A percentile compares a stretch with the other conserved stretches of the same genome.
These are phyloP conservation scores for Poeciliopsis turrubarensis DNA, from an alignment of 2,113 vertebrate species.

Conservation along the genomic window DNA sequence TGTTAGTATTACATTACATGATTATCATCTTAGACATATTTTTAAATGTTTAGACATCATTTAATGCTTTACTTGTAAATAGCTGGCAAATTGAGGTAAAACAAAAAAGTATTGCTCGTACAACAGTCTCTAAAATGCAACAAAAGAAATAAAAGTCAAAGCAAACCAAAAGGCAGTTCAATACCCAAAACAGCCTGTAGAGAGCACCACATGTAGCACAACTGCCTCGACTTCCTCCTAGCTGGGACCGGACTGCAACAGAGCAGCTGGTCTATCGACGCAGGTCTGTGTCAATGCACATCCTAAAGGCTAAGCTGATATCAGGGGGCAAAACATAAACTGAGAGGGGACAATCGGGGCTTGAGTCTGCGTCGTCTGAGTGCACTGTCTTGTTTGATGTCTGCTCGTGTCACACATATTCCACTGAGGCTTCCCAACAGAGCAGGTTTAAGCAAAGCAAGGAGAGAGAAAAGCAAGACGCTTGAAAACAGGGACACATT, in stretches of 20 bases:
- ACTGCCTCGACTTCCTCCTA: conserved; percentile 8
- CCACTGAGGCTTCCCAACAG: conserved; percentile 35
- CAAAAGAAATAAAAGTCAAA: not conserved
- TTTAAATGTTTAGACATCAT: not conserved
- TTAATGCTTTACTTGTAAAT: not conserved
- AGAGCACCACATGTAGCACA: conserved; percentile 34
- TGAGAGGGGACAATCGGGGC: conserved; percentile 40
- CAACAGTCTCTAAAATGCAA: not conserved
- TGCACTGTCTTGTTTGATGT: conserved; percentile 55
- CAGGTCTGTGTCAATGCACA: conserved; percentile 4
- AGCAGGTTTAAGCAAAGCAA: conserved; percentile 15
- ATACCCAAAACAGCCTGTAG: conserved; percentile 51
- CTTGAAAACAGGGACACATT: conserved; percentile 19
- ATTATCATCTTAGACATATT: not conserved
- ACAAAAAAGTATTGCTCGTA: not conserved
- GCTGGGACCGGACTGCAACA: conserved; percentile 32
- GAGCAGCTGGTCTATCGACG: conserved; percentile 33
- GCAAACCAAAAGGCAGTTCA: not conserved
- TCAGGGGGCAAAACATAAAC: conserved; percentile 1
- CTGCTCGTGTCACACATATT: conserved; percentile 41
- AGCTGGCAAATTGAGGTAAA: not conserved
- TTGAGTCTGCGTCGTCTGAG: conserved; percentile 39
- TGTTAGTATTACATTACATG: not conserved
- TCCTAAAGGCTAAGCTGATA: conserved; percentile 27
- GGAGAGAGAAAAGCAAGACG: conserved; percentile 22